Percentiles rank a stretch among this genome's conserved stretches.
phyloP scores from a whole-genome alignment of 2,797 vertebrate species.

The Coranthus polyacanthus region DNA sequence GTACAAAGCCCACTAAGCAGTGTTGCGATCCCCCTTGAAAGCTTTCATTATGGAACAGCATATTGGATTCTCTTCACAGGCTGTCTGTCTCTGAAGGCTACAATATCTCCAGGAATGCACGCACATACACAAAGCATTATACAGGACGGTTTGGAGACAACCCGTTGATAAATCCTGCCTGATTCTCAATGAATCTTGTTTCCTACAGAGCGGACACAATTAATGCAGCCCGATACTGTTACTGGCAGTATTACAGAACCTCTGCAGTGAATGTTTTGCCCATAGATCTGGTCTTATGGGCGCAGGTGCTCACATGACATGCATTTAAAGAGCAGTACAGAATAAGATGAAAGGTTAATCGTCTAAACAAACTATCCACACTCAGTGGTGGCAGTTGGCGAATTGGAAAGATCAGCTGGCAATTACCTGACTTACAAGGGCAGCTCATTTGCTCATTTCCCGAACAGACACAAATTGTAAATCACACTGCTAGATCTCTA shows the following conservation, averaged over 20 bases:
- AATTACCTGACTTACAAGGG: too few species aligned
- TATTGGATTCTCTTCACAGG: slow-evolving; percentile 80
- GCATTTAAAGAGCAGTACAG: not conserved
- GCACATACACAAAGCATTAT: slow-evolving; percentile 28
- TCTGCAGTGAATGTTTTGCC: slow-evolving; percentile 1
- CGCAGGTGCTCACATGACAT: slow-evolving; percentile 3
- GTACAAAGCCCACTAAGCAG: slow-evolving; percentile 81
- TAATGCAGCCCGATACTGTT: slow-evolving; percentile 11
- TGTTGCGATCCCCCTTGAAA: slow-evolving; percentile 76
- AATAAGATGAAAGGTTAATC: too few species aligned
- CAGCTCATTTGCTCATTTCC: too few species aligned
- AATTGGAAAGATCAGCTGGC: too few species aligned
- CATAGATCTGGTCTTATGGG: not conserved
- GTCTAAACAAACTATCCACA: too few species aligned
- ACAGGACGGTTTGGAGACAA: slow-evolving; percentile 40
- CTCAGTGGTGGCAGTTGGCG: too few species aligned
- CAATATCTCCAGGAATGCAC: slow-evolving; percentile 47
- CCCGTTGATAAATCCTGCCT: slow-evolving; percentile 27
- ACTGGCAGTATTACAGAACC: slow-evolving; percentile 10
- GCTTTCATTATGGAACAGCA: slow-evolving; percentile 83
- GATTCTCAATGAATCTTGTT: slow-evolving; percentile 38
- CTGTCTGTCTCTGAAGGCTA: slow-evolving; percentile 63
- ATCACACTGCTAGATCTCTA: too few species aligned
- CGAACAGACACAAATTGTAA: too few species aligned
- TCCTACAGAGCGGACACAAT: slow-evolving; percentile 15